A percentile compares a stretch with the other conserved stretches of the same genome.
Conservation (phyloP, 2,113 vertebrate species). For the Seriola quinqueradiata region DNA sequence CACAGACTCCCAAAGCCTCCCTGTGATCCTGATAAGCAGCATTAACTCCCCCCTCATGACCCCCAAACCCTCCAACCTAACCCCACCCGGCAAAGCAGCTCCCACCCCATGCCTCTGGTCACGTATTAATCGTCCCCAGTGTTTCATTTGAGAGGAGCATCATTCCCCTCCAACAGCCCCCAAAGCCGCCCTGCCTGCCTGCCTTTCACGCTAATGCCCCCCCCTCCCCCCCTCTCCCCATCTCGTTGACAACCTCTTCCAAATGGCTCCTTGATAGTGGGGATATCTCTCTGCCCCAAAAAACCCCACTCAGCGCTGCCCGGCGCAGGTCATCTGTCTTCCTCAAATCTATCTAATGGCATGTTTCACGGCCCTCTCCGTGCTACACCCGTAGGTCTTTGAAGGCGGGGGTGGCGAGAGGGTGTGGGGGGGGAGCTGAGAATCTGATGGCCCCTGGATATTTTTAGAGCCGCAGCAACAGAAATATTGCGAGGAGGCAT, state of each 20-base stretch:
- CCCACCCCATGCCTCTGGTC: constrained; percentile 45
- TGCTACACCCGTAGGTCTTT: constrained; percentile 51
- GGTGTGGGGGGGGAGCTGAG: constrained; percentile 26
- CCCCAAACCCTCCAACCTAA: background rate
- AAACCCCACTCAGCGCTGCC: constrained; percentile 25
- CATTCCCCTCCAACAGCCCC: constrained; percentile 22
- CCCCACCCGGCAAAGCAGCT: background rate
- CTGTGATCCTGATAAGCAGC: constrained; percentile 74
- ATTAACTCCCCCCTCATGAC: constrained; percentile 54
- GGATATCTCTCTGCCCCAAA: constrained; percentile 55
- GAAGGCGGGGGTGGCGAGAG: background rate
- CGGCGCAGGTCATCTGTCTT: constrained; percentile 67
- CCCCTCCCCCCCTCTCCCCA: background rate
- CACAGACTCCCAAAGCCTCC: constrained; percentile 47
- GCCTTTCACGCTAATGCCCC: constrained; percentile 40
- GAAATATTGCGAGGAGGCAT: constrained; percentile 55
- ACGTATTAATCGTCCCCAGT: constrained; percentile 55
- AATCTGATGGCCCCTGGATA: constrained; percentile 74
- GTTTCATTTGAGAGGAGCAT: constrained; percentile 43
- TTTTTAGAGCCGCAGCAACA: constrained; percentile 79
- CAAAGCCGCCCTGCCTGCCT: constrained; percentile 19
- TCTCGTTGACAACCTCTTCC: constrained; percentile 67
- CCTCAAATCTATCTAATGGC: constrained; percentile 70
- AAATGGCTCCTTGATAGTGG: constrained; percentile 68
- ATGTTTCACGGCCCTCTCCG: constrained; percentile 55